These are phyloP conservation scores for Melangyna quadrimaculata DNA, from an alignment of 2,888 invertebrate genomes.

Conservation along the genomic window DNA sequence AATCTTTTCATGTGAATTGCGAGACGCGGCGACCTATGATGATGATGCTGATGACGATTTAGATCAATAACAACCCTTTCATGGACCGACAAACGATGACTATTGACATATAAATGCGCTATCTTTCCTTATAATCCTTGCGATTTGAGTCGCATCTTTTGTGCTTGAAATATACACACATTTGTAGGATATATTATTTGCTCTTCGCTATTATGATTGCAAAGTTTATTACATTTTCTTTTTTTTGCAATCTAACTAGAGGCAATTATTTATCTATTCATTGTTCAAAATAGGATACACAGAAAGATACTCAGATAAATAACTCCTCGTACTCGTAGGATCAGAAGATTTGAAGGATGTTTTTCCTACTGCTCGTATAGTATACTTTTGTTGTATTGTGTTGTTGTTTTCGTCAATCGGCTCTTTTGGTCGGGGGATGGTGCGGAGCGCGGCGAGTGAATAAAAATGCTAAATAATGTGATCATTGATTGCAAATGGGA, in stretches of 20 bases:
- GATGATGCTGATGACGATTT: constrained; percentile 63
- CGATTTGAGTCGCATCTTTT: constrained; percentile 29
- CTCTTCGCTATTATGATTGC: constrained; percentile 41
- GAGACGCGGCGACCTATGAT: constrained; percentile 46
- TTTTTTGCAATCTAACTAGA: constrained; percentile 49
- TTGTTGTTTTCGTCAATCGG: background rate
- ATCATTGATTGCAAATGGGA: constrained; percentile 72
- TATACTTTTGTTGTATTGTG: background rate
- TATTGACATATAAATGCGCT: constrained; percentile 54
- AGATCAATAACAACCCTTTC: constrained; percentile 67
- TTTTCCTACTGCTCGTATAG: background rate
- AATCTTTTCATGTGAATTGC: constrained; percentile 56
- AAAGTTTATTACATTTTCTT: constrained; percentile 31
- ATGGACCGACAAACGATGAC: constrained; percentile 44
- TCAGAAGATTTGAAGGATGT: constrained; percentile 39
- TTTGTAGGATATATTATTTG: constrained; percentile 44
- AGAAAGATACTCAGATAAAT: constrained; percentile 29
- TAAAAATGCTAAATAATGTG: constrained; percentile 67
- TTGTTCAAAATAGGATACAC: constrained; percentile 16
- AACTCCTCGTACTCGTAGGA: constrained; percentile 49
- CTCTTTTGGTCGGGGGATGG: background rate
- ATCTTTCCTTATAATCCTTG: constrained; percentile 54
- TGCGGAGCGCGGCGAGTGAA: too few species aligned
- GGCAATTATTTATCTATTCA: constrained; percentile 71
- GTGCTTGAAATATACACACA: constrained; percentile 3